These are phyloP conservation scores for Calonectris borealis DNA, from an alignment of 2,113 vertebrate species.

Conservation along the genomic window DNA sequence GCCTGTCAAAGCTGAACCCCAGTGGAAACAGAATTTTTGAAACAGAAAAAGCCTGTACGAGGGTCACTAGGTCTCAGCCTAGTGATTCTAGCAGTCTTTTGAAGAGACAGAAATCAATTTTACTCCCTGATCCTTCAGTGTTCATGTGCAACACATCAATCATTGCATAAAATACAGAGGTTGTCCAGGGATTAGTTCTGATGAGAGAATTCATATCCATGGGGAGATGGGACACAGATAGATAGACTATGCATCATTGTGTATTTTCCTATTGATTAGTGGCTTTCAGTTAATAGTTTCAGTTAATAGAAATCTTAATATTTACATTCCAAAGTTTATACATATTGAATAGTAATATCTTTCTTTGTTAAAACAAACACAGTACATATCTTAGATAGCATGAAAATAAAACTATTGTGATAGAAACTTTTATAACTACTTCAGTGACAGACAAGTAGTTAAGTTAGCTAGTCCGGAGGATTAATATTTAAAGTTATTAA, in stretches of 20 bases:
- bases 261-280: neutral
- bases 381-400: neutral
- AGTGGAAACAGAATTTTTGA: neutral
- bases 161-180: neutral
- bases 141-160: neutral
- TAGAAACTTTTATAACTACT: neutral
- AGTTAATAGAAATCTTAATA: neutral
- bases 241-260: neutral
- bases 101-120: neutral
- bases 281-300: neutral
- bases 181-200: neutral
- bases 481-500: neutral
- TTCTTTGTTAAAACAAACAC: neutral
- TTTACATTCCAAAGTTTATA: neutral
- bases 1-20: neutral
- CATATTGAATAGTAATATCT: neutral
- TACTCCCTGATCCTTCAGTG: neutral
- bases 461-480: neutral
- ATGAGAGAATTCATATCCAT: neutral
- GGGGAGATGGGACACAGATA: neutral
- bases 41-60: neutral
- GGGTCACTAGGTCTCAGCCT: neutral
- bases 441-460: neutral
- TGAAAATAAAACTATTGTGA: neutral
- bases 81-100: neutral